Evolutionary conservation across 2,113 vertebrate genomes (phyloP).

Genomic region (pig (Sus scrofa)): T2T-Sscrofa CM000817.6:160956501-160957000

Average conservation of each 20-base stretch:
- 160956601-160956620: background rate
- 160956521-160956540: constrained; percentile 48
- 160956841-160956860: background rate
- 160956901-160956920: background rate
- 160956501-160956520: constrained; percentile 70
- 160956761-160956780: background rate
- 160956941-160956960: background rate
- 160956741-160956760: background rate
- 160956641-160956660: background rate
- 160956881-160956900: background rate
- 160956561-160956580: background rate
- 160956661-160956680: background rate
- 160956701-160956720: background rate
- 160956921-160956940: background rate
- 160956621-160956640: background rate
- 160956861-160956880: background rate
- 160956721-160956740: background rate
- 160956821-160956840: background rate
- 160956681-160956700: background rate
- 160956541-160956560: background rate
- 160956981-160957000: background rate
- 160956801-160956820: background rate
- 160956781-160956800: background rate
- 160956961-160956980: background rate
- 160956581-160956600: background rate